Conservation (phyloP, 2,797 vertebrate species). For the Hyperoplus lanceolatus region DNA sequence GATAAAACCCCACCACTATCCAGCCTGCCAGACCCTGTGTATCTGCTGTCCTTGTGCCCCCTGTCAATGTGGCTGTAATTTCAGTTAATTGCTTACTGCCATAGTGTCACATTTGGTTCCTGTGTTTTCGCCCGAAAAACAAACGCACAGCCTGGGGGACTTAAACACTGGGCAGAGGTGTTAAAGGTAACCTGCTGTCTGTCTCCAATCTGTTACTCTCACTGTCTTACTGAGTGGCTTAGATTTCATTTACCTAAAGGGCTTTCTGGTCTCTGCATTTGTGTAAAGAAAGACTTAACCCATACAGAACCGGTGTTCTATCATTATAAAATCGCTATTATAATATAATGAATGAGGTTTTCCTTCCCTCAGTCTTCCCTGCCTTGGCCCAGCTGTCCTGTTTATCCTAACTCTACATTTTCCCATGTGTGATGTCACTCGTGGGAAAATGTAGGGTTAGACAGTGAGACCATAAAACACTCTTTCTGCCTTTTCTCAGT, state of each 20-base stretch:
- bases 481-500: no score
- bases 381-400: no score
- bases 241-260: slow-evolving; percentile 49
- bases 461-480: no score
- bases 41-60: slow-evolving; percentile 39
- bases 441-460: no score
- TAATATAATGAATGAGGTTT: no score
- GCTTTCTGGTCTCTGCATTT: slow-evolving; percentile 28
- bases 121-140: slow-evolving; percentile 33
- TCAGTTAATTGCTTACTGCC: slow-evolving; percentile 55
- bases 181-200: slow-evolving; percentile 28
- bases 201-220: not conserved
- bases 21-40: slow-evolving; percentile 43
- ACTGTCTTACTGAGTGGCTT: slow-evolving; percentile 30
- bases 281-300: not conserved
- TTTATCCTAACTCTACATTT: no score
- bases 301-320: no score
- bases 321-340: no score
- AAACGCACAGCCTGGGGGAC: slow-evolving; percentile 35
- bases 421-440: no score
- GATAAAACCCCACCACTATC: slow-evolving; percentile 36
- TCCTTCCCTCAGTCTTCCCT: no score
- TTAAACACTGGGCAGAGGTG: slow-evolving; percentile 26
- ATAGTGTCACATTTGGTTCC: slow-evolving; percentile 50
- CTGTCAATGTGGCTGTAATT: slow-evolving; percentile 53